These are phyloP conservation scores for Periophthalmodon schlosseri DNA, from an alignment of 2,113 vertebrate genomes.

Conservation along the genomic window DNA sequence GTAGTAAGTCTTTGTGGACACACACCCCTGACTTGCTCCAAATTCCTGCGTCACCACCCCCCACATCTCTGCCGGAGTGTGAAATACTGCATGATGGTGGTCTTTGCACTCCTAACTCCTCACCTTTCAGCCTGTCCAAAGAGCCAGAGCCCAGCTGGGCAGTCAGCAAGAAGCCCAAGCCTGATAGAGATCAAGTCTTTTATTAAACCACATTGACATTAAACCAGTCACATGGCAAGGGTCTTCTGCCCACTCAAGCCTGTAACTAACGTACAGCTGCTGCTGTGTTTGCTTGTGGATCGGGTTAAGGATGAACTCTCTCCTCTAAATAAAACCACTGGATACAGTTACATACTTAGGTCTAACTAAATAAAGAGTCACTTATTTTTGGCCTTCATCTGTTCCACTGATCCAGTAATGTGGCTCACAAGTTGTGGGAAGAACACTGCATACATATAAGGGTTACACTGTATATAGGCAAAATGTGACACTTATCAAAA, in stretches of 20 bases:
- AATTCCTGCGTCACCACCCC: slow-evolving; percentile 59
- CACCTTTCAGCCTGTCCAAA: slow-evolving; percentile 52
- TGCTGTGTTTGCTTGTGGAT: slow-evolving; percentile 68
- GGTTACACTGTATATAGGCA: slow-evolving; percentile 6
- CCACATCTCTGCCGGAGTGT: slow-evolving; percentile 61
- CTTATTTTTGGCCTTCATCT: slow-evolving; percentile 75
- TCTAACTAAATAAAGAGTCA: slow-evolving; percentile 75
- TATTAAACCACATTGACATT: slow-evolving; percentile 76
- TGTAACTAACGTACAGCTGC: slow-evolving; percentile 47
- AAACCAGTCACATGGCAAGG: slow-evolving; percentile 68
- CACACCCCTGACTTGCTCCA: slow-evolving; percentile 54
- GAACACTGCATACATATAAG: slow-evolving; percentile 38
- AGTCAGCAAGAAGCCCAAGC: slow-evolving; percentile 51
- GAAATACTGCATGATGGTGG: slow-evolving; percentile 71
- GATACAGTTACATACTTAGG: slow-evolving; percentile 80
- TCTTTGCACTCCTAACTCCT: slow-evolving; percentile 66
- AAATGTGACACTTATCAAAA: background rate
- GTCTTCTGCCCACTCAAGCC: slow-evolving; percentile 35
- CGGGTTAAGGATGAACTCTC: slow-evolving; percentile 64
- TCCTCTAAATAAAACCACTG: slow-evolving; percentile 77
- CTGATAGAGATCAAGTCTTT: slow-evolving; percentile 62
- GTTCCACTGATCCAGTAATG: slow-evolving; percentile 74
- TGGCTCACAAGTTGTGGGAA: slow-evolving; percentile 40
- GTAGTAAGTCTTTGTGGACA: slow-evolving; percentile 21
- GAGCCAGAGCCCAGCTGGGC: slow-evolving; percentile 55